These are phyloP conservation scores for Apeira syringaria DNA, from an alignment of 2,888 invertebrate genomes.

Conservation along the genomic window DNA sequence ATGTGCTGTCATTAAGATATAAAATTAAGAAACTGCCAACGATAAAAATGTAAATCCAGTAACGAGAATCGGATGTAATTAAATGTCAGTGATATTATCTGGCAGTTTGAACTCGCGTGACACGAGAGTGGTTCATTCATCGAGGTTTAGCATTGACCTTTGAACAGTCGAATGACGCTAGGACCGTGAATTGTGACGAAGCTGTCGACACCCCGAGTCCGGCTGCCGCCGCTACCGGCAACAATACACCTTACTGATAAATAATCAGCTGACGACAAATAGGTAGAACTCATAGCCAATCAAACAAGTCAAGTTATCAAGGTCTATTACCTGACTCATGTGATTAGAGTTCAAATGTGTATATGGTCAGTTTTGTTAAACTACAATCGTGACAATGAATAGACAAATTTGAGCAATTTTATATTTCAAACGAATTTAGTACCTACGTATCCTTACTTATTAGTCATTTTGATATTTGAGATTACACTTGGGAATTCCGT, in stretches of 20 bases:
- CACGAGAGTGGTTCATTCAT: constrained; percentile 25
- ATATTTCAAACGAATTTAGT: too few species aligned
- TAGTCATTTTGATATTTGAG: too few species aligned
- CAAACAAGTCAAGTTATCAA: constrained; percentile 16
- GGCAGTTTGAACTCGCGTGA: constrained; percentile 27
- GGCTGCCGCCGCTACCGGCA: constrained; percentile 11
- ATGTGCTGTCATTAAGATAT: constrained; percentile 2
- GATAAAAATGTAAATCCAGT: constrained; percentile 1
- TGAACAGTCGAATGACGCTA: constrained; percentile 22
- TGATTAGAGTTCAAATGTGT: not conserved
- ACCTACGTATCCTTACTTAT: too few species aligned
- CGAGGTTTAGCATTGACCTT: constrained; percentile 28
- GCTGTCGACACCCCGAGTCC: constrained; percentile 8
- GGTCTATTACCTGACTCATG: constrained; percentile 1
- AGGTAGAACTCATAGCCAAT: constrained; percentile 23
- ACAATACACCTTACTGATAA: constrained; percentile 27
- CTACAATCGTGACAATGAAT: too few species aligned
- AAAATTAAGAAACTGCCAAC: constrained; percentile 14
- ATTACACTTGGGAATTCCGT: not conserved
- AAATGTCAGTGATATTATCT: constrained; percentile 13
- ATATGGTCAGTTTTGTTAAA: too few species aligned
- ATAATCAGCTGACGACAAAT: constrained; percentile 25
- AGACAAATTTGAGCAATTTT: too few species aligned
- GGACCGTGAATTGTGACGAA: constrained; percentile 26
- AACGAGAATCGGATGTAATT: constrained; percentile 5